These are phyloP conservation scores for Gymnoscelis rufifasciata DNA, from an alignment of 2,888 invertebrate genomes.

Conservation along the genomic window DNA sequence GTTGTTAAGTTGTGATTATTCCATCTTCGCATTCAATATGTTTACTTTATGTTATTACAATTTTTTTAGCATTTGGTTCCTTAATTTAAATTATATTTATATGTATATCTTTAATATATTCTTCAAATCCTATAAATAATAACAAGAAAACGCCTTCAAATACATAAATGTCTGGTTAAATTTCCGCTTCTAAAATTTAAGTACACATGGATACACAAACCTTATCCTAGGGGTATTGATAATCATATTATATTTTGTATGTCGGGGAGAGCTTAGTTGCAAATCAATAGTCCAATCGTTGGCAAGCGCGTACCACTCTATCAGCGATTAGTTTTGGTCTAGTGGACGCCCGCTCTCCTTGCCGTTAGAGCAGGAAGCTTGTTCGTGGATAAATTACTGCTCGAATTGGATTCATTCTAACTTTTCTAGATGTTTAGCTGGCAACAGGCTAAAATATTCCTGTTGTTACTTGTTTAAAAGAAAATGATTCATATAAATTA, in stretches of 20 bases:
- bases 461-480: no score
- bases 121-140: no score
- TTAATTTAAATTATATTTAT: no score
- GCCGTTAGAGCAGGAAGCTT: conserved; percentile 42
- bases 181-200: no score
- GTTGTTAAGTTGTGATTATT: no score
- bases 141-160: no score
- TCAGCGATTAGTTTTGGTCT: conserved; percentile 77
- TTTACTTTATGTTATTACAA: no score
- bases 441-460: conserved; percentile 19
- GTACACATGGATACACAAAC: neutral
- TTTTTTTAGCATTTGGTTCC: no score
- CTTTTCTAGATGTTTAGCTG: conserved; percentile 19
- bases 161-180: no score
- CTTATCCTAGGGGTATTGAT: conserved; percentile 7
- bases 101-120: no score
- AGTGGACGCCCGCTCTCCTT: conserved; percentile 61
- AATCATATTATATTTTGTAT: conserved; percentile 33
- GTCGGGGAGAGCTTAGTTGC: conserved; percentile 36
- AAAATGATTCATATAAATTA: no score
- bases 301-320: conserved; percentile 70
- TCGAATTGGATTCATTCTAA: conserved; percentile 30
- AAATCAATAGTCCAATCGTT: conserved; percentile 70
- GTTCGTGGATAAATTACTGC: conserved; percentile 48
- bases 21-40: no score